phyloP scores from a whole-genome alignment of 2,113 vertebrate genomes.

The Progne subis region DNA sequence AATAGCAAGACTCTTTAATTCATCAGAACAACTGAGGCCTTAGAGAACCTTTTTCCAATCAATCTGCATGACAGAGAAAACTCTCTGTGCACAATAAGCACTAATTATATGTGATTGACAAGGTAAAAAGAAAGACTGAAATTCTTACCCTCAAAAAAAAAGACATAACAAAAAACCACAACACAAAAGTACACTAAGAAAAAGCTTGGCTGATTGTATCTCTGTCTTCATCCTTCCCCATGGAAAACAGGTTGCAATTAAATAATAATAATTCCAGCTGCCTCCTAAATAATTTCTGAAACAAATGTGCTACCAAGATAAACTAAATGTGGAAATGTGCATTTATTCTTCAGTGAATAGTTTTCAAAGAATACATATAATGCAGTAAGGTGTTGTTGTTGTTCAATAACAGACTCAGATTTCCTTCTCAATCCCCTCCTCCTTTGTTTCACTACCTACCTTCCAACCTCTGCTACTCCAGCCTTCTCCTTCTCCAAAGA shows the following conservation, averaged over 20 bases:
- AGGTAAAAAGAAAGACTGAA: conserved; percentile 1
- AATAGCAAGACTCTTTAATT: conserved; percentile 23
- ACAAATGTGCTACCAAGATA: background rate
- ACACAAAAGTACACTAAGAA: background rate
- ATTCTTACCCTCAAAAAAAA: background rate
- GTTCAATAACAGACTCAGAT: background rate
- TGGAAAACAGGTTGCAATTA: background rate
- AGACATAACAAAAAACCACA: background rate
- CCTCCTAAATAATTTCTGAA: background rate
- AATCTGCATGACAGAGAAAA: conserved; percentile 45
- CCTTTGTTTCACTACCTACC: background rate
- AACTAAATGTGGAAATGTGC: background rate
- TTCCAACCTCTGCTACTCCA: background rate
- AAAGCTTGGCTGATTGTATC: background rate
- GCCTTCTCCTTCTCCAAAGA: background rate
- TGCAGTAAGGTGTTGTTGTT: background rate
- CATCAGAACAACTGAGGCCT: background rate
- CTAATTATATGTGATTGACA: conserved; percentile 52
- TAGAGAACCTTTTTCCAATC: conserved; percentile 33
- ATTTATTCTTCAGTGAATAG: background rate
- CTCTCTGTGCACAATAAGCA: conserved; percentile 20
- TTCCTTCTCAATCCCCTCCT: background rate
- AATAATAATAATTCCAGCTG: background rate
- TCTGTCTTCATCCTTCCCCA: background rate
- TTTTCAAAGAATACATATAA: background rate